Percentiles rank a stretch among this genome's conserved stretches.
phyloP scores from a whole-genome alignment of 1,140 invertebrate species.

The Oscheius sp. region DNA sequence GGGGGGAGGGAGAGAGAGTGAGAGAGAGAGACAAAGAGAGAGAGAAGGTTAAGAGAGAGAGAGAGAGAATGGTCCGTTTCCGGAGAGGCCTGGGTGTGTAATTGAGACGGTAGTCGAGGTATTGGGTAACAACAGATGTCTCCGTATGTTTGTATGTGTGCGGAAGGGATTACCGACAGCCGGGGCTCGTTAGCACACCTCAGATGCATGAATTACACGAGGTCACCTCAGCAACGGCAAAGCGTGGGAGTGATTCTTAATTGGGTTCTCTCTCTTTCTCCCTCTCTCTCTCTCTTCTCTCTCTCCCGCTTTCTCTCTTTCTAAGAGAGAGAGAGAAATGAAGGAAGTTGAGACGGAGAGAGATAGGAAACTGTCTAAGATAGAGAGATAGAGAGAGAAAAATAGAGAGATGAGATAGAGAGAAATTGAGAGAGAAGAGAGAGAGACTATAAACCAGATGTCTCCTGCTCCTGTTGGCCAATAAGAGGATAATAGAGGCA shows the following conservation, averaged over 20 bases:
- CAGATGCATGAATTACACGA: too few relatives aligned
- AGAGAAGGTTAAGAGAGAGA: too few relatives aligned
- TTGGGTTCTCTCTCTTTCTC: too few relatives aligned
- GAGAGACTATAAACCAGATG: neutral
- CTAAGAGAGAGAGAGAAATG: neutral
- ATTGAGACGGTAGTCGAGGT: neutral
- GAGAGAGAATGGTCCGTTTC: too few relatives aligned
- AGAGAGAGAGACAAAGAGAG: too few relatives aligned
- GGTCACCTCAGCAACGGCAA: too few relatives aligned
- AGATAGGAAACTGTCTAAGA: neutral
- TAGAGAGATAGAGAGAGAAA: neutral
- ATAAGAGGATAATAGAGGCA: too few relatives aligned
- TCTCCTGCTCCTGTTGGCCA: neutral
- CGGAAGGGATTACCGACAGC: neutral
- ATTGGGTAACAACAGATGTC: neutral
- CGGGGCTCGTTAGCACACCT: neutral
- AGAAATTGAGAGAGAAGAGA: neutral
- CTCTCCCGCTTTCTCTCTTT: too few relatives aligned
- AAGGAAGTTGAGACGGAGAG: neutral
- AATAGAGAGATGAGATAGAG: too few relatives aligned
- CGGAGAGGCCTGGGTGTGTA: neutral
- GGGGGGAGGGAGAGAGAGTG: too few relatives aligned
- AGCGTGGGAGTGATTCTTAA: too few relatives aligned
- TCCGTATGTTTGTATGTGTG: neutral
- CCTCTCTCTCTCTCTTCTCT: too few relatives aligned